These are phyloP conservation scores for Parascotia fuliginaria DNA, from an alignment of 2,888 invertebrate genomes.

Conservation along the genomic window DNA sequence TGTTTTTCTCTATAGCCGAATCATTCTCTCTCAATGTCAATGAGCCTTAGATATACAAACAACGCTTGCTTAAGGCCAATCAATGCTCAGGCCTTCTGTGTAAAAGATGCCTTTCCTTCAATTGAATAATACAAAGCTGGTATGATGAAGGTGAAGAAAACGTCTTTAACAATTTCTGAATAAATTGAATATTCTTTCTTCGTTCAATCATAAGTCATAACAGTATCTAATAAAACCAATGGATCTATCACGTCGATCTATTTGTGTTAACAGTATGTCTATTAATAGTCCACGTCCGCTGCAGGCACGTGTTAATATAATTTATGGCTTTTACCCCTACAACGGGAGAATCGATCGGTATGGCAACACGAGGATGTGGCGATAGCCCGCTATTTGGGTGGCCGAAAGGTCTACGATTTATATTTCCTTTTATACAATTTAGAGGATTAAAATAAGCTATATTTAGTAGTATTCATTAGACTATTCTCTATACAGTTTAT, in stretches of 20 bases:
- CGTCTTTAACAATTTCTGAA: too few species aligned
- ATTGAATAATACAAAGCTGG: too few species aligned
- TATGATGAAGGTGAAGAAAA: too few species aligned
- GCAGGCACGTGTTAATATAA: constrained; percentile 52
- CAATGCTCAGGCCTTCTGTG: too few species aligned
- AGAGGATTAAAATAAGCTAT: not conserved
- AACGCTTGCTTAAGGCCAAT: too few species aligned
- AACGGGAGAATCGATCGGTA: constrained; percentile 35
- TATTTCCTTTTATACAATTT: constrained; percentile 18
- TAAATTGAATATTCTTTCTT: not conserved
- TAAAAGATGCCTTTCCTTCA: too few species aligned
- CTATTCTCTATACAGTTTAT: too few species aligned
- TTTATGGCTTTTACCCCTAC: constrained; percentile 46
- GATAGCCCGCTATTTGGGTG: constrained; percentile 36
- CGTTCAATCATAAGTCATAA: constrained; percentile 22
- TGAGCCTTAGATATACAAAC: too few species aligned
- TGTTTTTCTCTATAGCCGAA: too few species aligned
- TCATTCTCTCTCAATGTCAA: too few species aligned
- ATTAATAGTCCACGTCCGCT: constrained; percentile 51
- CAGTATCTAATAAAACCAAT: constrained; percentile 26
- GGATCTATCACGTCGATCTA: constrained; percentile 37
- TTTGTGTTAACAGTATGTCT: constrained; percentile 39
- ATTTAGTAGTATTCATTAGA: not conserved
- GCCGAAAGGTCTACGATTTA: constrained; percentile 24
- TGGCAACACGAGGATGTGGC: constrained; percentile 40